phyloP scores from a whole-genome alignment of 2,113 vertebrate genomes.

The Heliornis fulica region DNA sequence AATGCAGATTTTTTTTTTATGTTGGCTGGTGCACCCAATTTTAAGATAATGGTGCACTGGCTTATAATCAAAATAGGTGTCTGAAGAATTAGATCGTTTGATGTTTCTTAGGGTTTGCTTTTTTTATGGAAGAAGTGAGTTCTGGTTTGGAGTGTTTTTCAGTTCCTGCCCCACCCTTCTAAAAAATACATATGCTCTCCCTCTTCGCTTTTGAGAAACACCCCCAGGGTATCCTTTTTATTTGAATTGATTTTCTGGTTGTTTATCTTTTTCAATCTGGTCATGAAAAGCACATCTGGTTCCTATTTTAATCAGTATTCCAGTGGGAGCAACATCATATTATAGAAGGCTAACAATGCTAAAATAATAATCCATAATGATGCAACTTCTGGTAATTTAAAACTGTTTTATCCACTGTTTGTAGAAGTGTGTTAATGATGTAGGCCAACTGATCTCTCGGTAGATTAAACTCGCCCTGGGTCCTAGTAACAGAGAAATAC shows the following conservation, averaged over 20 bases:
- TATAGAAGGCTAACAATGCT: conserved; percentile 77
- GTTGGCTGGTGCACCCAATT: not conserved
- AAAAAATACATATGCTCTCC: conserved; percentile 4
- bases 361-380: conserved; percentile 78
- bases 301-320: conserved; percentile 80
- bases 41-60: not conserved
- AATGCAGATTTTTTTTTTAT: not conserved
- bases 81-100: conserved; percentile 21
- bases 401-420: conserved; percentile 72
- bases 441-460: conserved; percentile 51
- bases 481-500: conserved; percentile 25
- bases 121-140: not conserved
- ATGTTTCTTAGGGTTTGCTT: not conserved
- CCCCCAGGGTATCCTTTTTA: conserved; percentile 65
- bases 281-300: conserved; percentile 80
- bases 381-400: conserved; percentile 77
- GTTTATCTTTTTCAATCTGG: conserved; percentile 74
- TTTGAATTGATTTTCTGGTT: conserved; percentile 76
- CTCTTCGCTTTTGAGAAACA: conserved; percentile 49
- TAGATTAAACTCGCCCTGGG: conserved; percentile 47
- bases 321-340: conserved; percentile 75
- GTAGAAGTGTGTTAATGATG: conserved; percentile 68
- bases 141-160: not conserved
- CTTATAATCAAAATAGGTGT: conserved; percentile 36
- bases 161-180: conserved; percentile 14